These are phyloP conservation scores for Eudiplozoon nipponicum DNA, from an alignment of 2,888 invertebrate species.

Conservation along the genomic window DNA sequence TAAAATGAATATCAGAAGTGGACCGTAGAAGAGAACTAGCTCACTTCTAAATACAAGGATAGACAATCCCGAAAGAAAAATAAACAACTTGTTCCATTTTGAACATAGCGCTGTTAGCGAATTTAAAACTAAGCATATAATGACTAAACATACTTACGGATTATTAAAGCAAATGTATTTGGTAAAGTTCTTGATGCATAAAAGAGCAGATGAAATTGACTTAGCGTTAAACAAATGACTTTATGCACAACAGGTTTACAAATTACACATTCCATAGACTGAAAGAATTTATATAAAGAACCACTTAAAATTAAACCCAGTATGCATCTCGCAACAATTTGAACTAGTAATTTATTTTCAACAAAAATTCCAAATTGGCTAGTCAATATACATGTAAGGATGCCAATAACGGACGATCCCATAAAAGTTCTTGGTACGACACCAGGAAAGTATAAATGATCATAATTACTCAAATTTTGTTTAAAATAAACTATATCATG, in stretches of 20 bases:
- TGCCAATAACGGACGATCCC: constrained; percentile 50
- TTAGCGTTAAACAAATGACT: constrained; percentile 36
- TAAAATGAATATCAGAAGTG: constrained; percentile 49
- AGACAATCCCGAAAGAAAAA: constrained; percentile 50
- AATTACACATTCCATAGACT: constrained; percentile 23
- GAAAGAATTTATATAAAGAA: constrained; percentile 30
- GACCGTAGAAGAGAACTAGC: constrained; percentile 45
- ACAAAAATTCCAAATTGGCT: not conserved
- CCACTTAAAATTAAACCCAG: constrained; percentile 14
- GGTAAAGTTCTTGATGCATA: constrained; percentile 71
- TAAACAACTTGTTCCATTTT: constrained; percentile 35
- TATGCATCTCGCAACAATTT: too few relatives aligned
- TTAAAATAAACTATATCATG: constrained; percentile 73
- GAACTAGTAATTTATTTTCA: not conserved
- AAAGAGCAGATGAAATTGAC: constrained; percentile 90
- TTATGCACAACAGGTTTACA: constrained; percentile 37
- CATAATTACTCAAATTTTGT: constrained; percentile 40
- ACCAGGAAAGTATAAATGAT: constrained; percentile 73
- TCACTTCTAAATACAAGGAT: constrained; percentile 65
- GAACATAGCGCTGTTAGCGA: not conserved
- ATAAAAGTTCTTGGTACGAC: constrained; percentile 83
- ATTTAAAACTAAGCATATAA: not conserved
- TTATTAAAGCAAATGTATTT: constrained; percentile 59
- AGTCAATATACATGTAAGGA: constrained; percentile 31
- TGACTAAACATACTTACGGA: constrained; percentile 36